Evolutionary conservation across 2,888 invertebrate species (phyloP), one percentile per base, ranked within the genome.

Genomic region (Augiades crinisus): DNA sequence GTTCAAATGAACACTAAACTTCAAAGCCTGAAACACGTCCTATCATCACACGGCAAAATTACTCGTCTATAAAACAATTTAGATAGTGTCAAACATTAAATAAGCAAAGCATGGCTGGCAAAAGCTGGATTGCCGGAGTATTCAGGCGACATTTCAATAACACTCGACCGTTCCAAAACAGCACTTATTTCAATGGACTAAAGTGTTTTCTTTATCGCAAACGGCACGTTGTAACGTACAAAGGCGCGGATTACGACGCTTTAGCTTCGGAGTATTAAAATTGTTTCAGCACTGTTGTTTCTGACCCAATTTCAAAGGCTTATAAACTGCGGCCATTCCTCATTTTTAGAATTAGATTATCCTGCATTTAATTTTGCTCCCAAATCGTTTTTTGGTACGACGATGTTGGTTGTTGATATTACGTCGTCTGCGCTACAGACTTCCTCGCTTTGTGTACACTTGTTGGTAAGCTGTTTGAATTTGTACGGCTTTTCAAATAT

Each of bases 221-320:
- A 49, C 16, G 33, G 34, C 41, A 46, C 45, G 34, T 37, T 44
- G 43, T 44, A 50, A 44, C 43, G 43, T 50, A 50, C 50, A 50
- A 50, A 50, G 43, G 43, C 50, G 50, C 14, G 50, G 50, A 50
- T 47, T 43, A 40, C 53, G 47, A 47, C 47, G 47, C 47, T 53
- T 53, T 43, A 47, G 53, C 47, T 53, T 47, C 53, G 36, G 36
- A 53, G 58, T 62, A 59, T 61, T 60, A 61, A 62, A 62, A 61
- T 60, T 56, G 58, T 58, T 61, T 58, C 59, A 56, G 58, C 56
- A 58, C 46, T 53, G 55, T 57, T 59, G 54, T 61, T 58, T 49
- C 54, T 56, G 57, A 60, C 60, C 62, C 55, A 58, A 63, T 59
- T 63, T 55, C 56, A 46, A 54, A 53, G 54, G 59, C 56, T 63